Evolutionary conservation across 2,113 vertebrate species (phyloP).

Genomic region (Thermophis baileyi): DNA sequence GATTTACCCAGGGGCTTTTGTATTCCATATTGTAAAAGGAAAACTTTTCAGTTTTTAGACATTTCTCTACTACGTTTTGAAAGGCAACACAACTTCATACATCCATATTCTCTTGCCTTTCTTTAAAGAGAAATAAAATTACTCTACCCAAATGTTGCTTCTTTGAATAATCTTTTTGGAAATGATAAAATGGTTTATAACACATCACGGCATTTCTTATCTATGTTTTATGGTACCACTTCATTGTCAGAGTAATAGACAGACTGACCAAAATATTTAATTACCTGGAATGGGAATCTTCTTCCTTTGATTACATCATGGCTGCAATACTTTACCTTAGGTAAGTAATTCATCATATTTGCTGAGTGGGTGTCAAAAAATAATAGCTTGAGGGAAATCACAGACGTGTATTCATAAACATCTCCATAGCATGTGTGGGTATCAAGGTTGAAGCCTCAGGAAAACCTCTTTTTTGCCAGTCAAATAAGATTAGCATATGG

Average conservation of each 20-base stretch:
- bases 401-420: not conserved
- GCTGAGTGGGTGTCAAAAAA: not conserved
- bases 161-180: not conserved
- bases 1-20: not conserved
- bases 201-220: not conserved
- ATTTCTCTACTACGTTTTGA: not conserved
- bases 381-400: not conserved
- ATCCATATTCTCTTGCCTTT: not conserved
- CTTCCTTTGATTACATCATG: not conserved
- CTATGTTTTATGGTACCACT: not conserved
- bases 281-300: not conserved
- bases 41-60: not conserved
- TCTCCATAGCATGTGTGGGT: not conserved
- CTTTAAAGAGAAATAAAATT: not conserved
- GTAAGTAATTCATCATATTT: slow-evolving; percentile 10
- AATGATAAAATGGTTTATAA: not conserved
- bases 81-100: not conserved
- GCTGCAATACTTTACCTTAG: not conserved
- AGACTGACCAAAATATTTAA: not conserved
- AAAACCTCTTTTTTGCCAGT: not conserved
- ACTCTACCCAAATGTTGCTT: not conserved
- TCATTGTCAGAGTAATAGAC: not conserved
- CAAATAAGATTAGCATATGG: not conserved
- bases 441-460: not conserved
- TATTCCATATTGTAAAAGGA: not conserved